Conservation (phyloP, 2,888 invertebrate species). For the Ectemnius cavifrons region DNA sequence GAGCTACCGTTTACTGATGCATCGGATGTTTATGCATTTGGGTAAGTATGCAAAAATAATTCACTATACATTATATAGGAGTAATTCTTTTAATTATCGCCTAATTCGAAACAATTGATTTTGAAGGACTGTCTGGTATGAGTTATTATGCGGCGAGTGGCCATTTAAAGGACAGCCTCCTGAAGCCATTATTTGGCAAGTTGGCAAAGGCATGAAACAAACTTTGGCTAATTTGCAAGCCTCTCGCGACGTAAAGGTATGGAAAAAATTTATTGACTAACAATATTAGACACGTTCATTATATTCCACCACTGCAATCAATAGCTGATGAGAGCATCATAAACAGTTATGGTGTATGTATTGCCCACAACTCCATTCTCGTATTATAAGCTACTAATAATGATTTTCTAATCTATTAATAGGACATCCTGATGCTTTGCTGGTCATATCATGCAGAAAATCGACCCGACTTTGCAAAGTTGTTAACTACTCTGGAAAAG, state of each 20-base stretch:
- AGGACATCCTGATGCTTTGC: conserved; percentile 98
- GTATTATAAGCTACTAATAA: conserved; percentile 8
- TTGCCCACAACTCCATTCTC: too few species aligned
- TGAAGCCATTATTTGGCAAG: conserved; percentile 98
- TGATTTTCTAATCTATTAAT: conserved; percentile 55
- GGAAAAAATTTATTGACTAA: conserved; percentile 9
- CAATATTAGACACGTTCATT: conserved; percentile 11
- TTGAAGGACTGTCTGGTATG: conserved; percentile 97
- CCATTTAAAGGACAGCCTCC: conserved; percentile 96
- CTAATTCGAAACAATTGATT: conserved; percentile 35
- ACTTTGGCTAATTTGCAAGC: conserved; percentile 96
- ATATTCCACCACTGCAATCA: conserved; percentile 8
- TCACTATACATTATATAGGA: conserved; percentile 10
- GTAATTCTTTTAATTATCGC: neutral
- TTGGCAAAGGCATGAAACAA: conserved; percentile 97
- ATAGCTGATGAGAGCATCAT: too few species aligned
- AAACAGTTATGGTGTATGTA: too few species aligned
- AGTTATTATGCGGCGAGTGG: conserved; percentile 96
- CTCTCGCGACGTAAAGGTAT: conserved; percentile 96
- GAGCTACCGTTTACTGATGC: conserved; percentile 95
- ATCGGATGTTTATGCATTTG: conserved; percentile 98
- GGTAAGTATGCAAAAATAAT: conserved; percentile 81
- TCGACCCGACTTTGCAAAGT: conserved; percentile 93
- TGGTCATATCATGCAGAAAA: conserved; percentile 94
- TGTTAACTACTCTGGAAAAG: conserved; percentile 92